Conservation (phyloP, 2,888 invertebrate genomes). For the Pecten maximus region DNA sequence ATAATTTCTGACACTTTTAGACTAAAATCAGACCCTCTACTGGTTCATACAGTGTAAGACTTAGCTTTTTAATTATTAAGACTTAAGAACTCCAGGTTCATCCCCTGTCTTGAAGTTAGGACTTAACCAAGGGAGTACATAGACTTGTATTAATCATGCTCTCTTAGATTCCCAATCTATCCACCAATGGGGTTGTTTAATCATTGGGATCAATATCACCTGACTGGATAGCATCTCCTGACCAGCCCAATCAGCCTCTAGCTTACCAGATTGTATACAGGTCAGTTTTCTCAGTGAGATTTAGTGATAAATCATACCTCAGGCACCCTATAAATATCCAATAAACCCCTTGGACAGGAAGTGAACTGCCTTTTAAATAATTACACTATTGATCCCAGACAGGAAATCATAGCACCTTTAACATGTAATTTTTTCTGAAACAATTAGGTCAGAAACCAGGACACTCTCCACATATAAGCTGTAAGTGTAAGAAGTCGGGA, state of each 20-base stretch:
- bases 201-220: neutral
- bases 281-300: neutral
- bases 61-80: too few species aligned
- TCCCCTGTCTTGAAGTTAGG: too few species aligned
- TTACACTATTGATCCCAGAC: too few species aligned
- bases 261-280: neutral
- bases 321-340: neutral
- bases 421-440: neutral
- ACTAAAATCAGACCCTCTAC: too few species aligned
- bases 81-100: too few species aligned
- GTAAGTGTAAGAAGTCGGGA: neutral
- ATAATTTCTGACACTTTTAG: too few species aligned
- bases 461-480: neutral
- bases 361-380: neutral
- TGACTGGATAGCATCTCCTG: neutral
- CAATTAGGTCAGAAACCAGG: neutral
- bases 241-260: conserved; percentile 2
- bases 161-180: neutral
- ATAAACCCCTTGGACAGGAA: neutral
- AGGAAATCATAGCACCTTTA: neutral
- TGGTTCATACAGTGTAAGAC: too few species aligned
- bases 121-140: too few species aligned
- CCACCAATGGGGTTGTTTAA: conserved; percentile 3
- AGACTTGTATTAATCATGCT: neutral
- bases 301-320: neutral